These are phyloP conservation scores for Phenganax marumi DNA, from an alignment of 92 coral and sea anemone species.

Conservation along the genomic window DNA sequence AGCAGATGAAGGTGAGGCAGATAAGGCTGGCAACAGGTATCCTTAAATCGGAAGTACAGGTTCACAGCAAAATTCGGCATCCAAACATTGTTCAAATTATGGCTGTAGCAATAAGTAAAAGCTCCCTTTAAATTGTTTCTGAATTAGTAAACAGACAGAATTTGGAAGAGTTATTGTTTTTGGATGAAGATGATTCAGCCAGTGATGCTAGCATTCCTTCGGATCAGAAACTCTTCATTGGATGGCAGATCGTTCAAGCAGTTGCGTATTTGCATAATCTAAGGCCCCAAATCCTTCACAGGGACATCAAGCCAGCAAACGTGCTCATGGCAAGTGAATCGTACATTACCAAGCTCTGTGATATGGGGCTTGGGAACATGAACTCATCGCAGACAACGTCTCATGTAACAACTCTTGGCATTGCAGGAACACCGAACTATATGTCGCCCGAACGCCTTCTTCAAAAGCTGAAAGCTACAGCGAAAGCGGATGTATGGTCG, in stretches of 20 bases:
- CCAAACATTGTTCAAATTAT: slow-evolving; percentile 57
- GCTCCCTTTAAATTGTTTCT: slow-evolving; percentile 43
- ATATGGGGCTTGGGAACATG: slow-evolving; percentile 48
- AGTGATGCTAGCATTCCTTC: slow-evolving; percentile 7
- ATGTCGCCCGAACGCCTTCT: slow-evolving; percentile 41
- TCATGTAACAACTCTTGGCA: slow-evolving; percentile 15
- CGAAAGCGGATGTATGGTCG: slow-evolving; percentile 49
- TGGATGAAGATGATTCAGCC: slow-evolving; percentile 31
- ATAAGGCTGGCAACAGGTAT: slow-evolving; percentile 35
- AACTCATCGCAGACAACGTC: slow-evolving; percentile 45
- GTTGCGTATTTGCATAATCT: slow-evolving; percentile 55
- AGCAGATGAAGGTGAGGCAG: slow-evolving; percentile 47
- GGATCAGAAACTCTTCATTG: slow-evolving; percentile 21
- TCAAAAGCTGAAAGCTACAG: slow-evolving; percentile 27
- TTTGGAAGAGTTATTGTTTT: slow-evolving; percentile 51
- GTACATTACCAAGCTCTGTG: slow-evolving; percentile 56
- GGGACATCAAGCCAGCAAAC: slow-evolving; percentile 73
- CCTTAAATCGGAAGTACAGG: slow-evolving; percentile 37
- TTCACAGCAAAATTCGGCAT: slow-evolving; percentile 54
- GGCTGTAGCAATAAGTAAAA: slow-evolving; percentile 46
- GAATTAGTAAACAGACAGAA: slow-evolving; percentile 41
- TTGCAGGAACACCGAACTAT: slow-evolving; percentile 48
- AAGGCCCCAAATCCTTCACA: slow-evolving; percentile 60
- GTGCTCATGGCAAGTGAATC: slow-evolving; percentile 49
- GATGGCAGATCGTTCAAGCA: slow-evolving; percentile 55